Evolutionary conservation across 2,888 invertebrate genomes (phyloP), one percentile per base, ranked within the genome.

Genomic region (Empis livida): DNA sequence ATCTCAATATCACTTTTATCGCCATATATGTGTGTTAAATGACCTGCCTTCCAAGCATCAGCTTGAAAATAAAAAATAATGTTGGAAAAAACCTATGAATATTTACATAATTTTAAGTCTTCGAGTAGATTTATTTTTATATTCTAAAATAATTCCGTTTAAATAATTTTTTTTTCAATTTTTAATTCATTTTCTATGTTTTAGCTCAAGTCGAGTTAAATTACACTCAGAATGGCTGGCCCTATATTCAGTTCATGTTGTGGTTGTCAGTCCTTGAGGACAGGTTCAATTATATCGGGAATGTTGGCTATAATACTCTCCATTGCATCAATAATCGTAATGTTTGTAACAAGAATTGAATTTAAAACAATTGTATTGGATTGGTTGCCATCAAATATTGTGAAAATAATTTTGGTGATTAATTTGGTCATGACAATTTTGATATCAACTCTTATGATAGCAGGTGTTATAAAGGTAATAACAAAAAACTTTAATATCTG

Each of bases 381-480:
- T 61, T 77, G 79, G 59, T 66, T 86, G 39, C 78, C 82, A 57
- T 76, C 80, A 57, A 73, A 74, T 59, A 74, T 79, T 61, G 81
- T 86, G 50, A 80, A 81, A 71, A 83, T 88, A 53, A 85, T 90
- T 57, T 71, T 88, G 52, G 79, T 80, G 10, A 76, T 89, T 55
- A 89, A 87, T 67, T 73, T 89, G 48, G 78, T 79, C 56, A 87
- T 90, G 79, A 89, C 89, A 6, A 82, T 89, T 50, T 68, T 90
- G 49, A 84, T 89, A 63, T 87, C 87, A 41, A 63, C 74, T n/a
- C 72, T 88, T 2, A 77, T 90, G 56, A 79, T 88, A 35, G 67
- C 80, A 45, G 89, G 88, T 50, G 80, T 82, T 6, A 59, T 80
- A 39, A 87, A 80, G 78, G 89, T 89, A 74, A 72, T n/a, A n/a